These are phyloP conservation scores for Salvator merianae DNA, from an alignment of 2,113 vertebrate genomes.

Conservation along the genomic window DNA sequence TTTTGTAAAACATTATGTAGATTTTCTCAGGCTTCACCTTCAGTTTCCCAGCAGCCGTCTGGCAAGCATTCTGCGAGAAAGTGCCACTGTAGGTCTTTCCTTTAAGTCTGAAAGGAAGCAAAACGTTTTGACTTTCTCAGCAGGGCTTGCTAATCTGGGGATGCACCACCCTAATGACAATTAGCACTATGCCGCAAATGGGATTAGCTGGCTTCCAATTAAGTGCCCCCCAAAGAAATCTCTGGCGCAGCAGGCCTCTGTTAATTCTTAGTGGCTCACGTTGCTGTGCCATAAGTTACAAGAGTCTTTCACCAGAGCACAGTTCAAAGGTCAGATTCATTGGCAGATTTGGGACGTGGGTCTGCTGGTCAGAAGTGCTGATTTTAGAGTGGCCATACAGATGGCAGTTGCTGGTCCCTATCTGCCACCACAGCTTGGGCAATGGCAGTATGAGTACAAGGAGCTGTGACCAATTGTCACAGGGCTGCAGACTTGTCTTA, in stretches of 20 bases:
- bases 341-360: no score
- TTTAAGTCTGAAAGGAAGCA: neutral
- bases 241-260: conserved; percentile 50
- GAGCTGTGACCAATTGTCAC: no score
- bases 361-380: no score
- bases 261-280: conserved; percentile 47
- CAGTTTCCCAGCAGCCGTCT: neutral
- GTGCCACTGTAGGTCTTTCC: neutral
- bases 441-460: no score
- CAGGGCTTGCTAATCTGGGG: conserved; percentile 5
- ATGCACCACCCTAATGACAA: conserved; percentile 44
- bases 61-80: neutral
- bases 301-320: conserved; percentile 59
- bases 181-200: conserved; percentile 59
- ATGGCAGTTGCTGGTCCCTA: no score
- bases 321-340: no score
- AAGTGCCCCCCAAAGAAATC: conserved; percentile 47
- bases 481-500: no score
- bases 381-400: no score
- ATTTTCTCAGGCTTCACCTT: neutral
- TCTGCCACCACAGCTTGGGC: no score
- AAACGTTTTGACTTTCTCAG: neutral
- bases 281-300: conserved; percentile 55
- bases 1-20: neutral
- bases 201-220: conserved; percentile 57